These are phyloP conservation scores for Pluvialis apricaria DNA, from an alignment of 2,113 vertebrate species.

Conservation along the genomic window DNA sequence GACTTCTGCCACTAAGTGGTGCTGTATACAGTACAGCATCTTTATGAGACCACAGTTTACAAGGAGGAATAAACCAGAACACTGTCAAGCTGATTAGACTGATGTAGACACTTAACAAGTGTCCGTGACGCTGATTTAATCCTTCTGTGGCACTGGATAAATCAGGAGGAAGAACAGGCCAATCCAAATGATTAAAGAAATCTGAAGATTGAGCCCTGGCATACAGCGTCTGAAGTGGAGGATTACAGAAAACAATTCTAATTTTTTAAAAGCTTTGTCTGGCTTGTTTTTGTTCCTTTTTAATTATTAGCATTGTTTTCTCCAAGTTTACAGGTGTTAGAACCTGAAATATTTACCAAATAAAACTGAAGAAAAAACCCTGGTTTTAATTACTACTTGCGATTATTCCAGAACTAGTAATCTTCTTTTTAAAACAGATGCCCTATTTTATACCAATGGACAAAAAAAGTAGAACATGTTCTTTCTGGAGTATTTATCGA, in stretches of 20 bases:
- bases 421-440: not conserved
- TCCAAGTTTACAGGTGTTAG: not conserved
- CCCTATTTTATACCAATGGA: not conserved
- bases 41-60: rapidly evolving
- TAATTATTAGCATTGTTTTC: not conserved
- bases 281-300: not conserved
- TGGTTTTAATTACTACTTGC: not conserved
- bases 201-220: not conserved
- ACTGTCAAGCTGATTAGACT: not conserved
- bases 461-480: not conserved
- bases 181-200: slow-evolving; percentile 30
- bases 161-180: not conserved
- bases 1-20: slow-evolving; percentile 60
- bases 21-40: slow-evolving; percentile 32
- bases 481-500: not conserved
- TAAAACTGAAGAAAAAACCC: not conserved
- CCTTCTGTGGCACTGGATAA: not conserved
- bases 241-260: slow-evolving; percentile 5
- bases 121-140: not conserved
- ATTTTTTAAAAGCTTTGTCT: slow-evolving; percentile 21
- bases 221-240: not conserved
- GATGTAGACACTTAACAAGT: not conserved
- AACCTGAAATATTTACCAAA: not conserved
- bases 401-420: not conserved
- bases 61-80: not conserved